Percentiles rank a stretch among this genome's conserved stretches.
phyloP scores from a whole-genome alignment of 1,140 invertebrate species.

The Spodoptera litura region DNA sequence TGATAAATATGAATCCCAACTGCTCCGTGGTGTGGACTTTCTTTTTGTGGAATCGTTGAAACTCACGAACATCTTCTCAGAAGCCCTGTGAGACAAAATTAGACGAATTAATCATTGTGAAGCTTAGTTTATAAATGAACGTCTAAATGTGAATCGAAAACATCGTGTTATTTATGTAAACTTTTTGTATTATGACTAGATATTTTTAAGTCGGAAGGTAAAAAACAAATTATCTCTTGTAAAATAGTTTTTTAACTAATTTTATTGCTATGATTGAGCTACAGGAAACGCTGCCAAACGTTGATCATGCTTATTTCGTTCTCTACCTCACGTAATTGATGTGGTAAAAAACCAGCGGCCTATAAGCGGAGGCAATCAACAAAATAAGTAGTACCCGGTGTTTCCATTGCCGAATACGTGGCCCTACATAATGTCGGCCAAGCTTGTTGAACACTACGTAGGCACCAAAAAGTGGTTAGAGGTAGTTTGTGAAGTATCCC shows the following conservation, averaged over 20 bases:
- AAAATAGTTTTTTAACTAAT: not conserved
- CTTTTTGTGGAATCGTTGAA: constrained; percentile 59
- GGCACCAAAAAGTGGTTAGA: constrained; percentile 15
- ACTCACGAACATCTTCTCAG: constrained; percentile 18
- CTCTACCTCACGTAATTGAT: constrained; percentile 32
- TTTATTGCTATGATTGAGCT: constrained; percentile 27
- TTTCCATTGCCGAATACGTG: constrained; percentile 45
- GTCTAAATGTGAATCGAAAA: not conserved
- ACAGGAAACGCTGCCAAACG: constrained; percentile 36
- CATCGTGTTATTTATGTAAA: too few species aligned
- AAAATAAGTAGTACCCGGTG: constrained; percentile 39
- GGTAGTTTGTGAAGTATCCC: constrained; percentile 34
- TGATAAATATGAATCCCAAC: constrained; percentile 70
- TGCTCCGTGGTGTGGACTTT: constrained; percentile 61
- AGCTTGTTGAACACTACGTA: constrained; percentile 26
- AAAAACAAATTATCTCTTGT: constrained; percentile 4
- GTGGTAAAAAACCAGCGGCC: constrained; percentile 43
- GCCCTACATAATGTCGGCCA: constrained; percentile 24
- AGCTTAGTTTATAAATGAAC: constrained; percentile 9
- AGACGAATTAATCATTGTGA: constrained; percentile 40
- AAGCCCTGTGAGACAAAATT: constrained; percentile 50
- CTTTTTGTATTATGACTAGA: too few species aligned
- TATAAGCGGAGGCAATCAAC: constrained; percentile 42
- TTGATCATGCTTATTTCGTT: constrained; percentile 37
- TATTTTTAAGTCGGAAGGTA: too few species aligned